These are phyloP conservation scores for Nasonia longicornis DNA, from an alignment of 1,140 invertebrate genomes.

Conservation along the genomic window DNA sequence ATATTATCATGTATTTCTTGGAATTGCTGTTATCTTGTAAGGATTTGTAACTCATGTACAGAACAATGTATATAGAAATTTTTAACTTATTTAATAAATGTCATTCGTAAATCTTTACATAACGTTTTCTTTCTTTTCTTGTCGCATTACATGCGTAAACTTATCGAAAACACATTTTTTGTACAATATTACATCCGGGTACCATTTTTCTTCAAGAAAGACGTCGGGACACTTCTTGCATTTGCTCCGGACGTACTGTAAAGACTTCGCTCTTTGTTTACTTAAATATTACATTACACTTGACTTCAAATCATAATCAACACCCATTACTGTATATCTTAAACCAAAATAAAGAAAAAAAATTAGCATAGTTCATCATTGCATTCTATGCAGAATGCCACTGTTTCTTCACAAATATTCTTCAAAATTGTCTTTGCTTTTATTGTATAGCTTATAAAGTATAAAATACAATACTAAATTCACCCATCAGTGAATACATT, in stretches of 20 bases:
- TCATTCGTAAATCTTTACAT: constrained; percentile 52
- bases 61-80: constrained; percentile 55
- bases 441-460: constrained; percentile 53
- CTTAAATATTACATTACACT: constrained; percentile 37
- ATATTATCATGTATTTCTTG: constrained; percentile 17
- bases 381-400: constrained; percentile 56
- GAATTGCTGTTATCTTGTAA: constrained; percentile 21
- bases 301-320: constrained; percentile 50
- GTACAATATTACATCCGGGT: constrained; percentile 46
- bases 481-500: constrained; percentile 52
- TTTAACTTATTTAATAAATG: constrained; percentile 58
- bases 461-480: constrained; percentile 60
- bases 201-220: constrained; percentile 42
- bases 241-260: constrained; percentile 23
- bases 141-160: constrained; percentile 44
- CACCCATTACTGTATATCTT: constrained; percentile 55
- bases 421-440: constrained; percentile 54
- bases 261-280: not conserved
- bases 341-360: constrained; percentile 55
- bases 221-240: constrained; percentile 28
- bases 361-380: constrained; percentile 48
- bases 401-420: constrained; percentile 52
- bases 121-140: constrained; percentile 46
- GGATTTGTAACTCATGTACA: constrained; percentile 34
- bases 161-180: constrained; percentile 46